Evolutionary conservation across 2,113 vertebrate genomes (phyloP), one percentile per base, ranked within the genome.

Genomic region (Martes martes): DNA sequence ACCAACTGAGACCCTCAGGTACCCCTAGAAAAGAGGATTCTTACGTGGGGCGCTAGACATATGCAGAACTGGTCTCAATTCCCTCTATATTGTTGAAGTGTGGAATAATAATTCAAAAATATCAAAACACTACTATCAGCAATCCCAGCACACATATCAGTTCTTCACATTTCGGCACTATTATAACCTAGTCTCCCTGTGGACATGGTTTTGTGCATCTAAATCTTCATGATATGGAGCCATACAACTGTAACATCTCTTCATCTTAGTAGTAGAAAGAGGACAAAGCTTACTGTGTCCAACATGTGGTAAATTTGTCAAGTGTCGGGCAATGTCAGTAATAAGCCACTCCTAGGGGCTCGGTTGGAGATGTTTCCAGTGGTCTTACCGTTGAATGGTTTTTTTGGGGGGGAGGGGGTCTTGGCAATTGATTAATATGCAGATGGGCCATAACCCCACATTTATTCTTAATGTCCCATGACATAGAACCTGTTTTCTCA

Each of bases 281-380:
- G 80, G 45, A 89, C 15, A 11, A 81, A 50, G 21, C 42, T 55
- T 18, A 13, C 15, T 59, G 11, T 59, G n/a, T 4, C 6, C 18
- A 79, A 36, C 42, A 11, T 9, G 4, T 14, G 26, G 39, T 33
- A 19, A n/a, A 33, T 87, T 61, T 79, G n/a, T 31, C 78, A 47
- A 65, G n/a, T 61, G 31, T 79, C 36, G 31, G 21, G 18, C n/a
- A 4, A 21, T 23, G 13, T 69, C 47, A 80, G 4, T 42, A 45
- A 16, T 0, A 55, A 28, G 0, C 1, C 21, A 33, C 7, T 84
- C 19, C 6, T 19, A 67, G 8, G 26, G 5, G 6, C 1, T 55
- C 19, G 24, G 11, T 0, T 36, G 85, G 33, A 45, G 39, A 50
- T 84, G 26, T 5, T 74, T 33, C 18, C 16, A 47, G 13, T 45